Conservation (phyloP, 2,797 vertebrate genomes). For the Anableps anableps region DNA sequence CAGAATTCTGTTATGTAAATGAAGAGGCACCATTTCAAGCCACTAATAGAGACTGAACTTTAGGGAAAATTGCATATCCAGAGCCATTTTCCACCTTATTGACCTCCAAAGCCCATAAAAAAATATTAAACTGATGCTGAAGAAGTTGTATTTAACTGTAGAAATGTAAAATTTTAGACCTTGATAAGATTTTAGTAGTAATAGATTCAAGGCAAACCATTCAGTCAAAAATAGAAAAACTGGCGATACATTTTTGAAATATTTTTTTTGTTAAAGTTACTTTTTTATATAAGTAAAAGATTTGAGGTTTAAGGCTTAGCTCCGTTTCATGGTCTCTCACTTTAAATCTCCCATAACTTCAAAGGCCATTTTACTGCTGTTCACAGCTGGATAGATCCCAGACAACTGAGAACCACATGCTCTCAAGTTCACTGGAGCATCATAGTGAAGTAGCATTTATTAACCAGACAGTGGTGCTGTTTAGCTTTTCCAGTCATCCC, state of each 20-base stretch:
- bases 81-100: neutral
- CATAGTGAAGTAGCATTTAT: constrained; percentile 26
- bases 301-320: constrained; percentile 51
- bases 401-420: constrained; percentile 16
- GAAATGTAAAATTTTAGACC: neutral
- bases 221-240: neutral
- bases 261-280: neutral
- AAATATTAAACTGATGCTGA: neutral
- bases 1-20: no score
- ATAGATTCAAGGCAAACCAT: neutral
- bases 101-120: neutral
- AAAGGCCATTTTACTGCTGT: constrained; percentile 47
- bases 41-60: no score
- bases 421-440: constrained; percentile 64
- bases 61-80: neutral
- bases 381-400: constrained; percentile 63
- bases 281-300: constrained; percentile 22
- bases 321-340: constrained; percentile 52
- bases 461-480: constrained; percentile 62
- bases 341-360: constrained; percentile 46
- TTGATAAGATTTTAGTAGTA: neutral
- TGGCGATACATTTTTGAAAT: neutral
- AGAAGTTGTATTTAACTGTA: neutral
- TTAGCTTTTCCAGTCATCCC: constrained; percentile 7
- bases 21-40: no score